Conservation (phyloP, 2,888 invertebrate genomes). For the Beris chalybata region DNA sequence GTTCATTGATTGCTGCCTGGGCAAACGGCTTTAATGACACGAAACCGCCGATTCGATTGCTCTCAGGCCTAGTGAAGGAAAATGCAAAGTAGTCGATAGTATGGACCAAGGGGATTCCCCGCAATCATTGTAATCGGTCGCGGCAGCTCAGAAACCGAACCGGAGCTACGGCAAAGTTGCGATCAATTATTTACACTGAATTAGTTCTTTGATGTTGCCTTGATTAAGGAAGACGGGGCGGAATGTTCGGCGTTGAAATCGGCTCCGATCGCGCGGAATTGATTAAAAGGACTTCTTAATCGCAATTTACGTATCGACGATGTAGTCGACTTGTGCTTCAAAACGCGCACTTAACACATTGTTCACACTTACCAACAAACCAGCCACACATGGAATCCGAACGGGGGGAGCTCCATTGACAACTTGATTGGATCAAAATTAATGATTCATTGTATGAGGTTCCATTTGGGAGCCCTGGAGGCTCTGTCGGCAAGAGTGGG, state of each 20-base stretch:
- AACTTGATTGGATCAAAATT: constrained; percentile 41
- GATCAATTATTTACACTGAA: constrained; percentile 39
- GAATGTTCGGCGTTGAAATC: constrained; percentile 15
- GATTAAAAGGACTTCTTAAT: constrained; percentile 36
- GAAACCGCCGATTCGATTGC: not conserved
- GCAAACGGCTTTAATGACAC: constrained; percentile 26
- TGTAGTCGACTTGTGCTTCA: not conserved
- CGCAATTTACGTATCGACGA: constrained; percentile 29
- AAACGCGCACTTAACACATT: not conserved
- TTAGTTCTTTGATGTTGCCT: constrained; percentile 39
- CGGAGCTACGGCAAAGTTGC: constrained; percentile 13
- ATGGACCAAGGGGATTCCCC: not conserved
- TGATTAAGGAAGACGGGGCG: constrained; percentile 31
- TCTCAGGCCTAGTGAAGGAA: not conserved
- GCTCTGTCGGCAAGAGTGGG: constrained; percentile 9
- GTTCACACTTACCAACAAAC: constrained; percentile 1
- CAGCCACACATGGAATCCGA: constrained; percentile 3
- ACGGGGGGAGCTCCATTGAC: constrained; percentile 36
- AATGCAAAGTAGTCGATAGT: not conserved
- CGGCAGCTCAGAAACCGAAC: not conserved
- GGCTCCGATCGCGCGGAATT: constrained; percentile 36
- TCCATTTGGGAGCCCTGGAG: not conserved
- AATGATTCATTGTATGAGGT: constrained; percentile 38
- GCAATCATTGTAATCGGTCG: not conserved
- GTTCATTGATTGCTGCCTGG: constrained; percentile 36